Evolutionary conservation across 2,888 invertebrate genomes (phyloP).

Genomic region (Hesperia comma): DNA sequence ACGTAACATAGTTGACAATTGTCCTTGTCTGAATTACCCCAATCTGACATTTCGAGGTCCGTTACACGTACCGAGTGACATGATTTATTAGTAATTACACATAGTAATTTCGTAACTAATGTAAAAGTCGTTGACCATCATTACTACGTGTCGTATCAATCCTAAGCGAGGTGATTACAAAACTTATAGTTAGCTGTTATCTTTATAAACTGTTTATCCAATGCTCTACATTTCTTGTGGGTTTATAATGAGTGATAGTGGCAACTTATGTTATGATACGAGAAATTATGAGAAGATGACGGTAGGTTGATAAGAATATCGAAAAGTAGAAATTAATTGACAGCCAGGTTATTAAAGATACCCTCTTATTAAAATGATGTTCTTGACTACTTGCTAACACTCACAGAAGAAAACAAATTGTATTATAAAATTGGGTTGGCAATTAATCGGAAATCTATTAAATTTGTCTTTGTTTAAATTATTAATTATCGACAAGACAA

Average conservation of each 20-base stretch:
- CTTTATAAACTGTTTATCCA: background rate
- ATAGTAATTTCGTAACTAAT: constrained; percentile 27
- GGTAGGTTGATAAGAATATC: too few species aligned
- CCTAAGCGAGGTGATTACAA: background rate
- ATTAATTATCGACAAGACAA: too few species aligned
- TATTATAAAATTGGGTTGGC: too few species aligned
- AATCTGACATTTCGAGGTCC: constrained; percentile 19
- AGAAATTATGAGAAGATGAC: too few species aligned
- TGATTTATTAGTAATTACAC: constrained; percentile 10
- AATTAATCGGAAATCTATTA: too few species aligned
- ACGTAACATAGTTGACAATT: background rate
- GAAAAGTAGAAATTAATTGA: too few species aligned
- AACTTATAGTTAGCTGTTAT: background rate
- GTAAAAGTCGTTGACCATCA: constrained; percentile 32
- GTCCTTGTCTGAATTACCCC: constrained; percentile 10
- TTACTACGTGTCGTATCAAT: constrained; percentile 1
- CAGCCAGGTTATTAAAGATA: too few species aligned
- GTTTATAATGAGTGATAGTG: background rate
- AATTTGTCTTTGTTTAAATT: too few species aligned
- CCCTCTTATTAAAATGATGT: too few species aligned
- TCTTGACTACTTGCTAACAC: too few species aligned
- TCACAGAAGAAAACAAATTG: too few species aligned
- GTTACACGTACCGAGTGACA: background rate
- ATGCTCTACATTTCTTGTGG: background rate
- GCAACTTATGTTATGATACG: too few species aligned